phyloP scores from a whole-genome alignment of 2,888 invertebrate genomes.

The Agonopterix alstromeriana region DNA sequence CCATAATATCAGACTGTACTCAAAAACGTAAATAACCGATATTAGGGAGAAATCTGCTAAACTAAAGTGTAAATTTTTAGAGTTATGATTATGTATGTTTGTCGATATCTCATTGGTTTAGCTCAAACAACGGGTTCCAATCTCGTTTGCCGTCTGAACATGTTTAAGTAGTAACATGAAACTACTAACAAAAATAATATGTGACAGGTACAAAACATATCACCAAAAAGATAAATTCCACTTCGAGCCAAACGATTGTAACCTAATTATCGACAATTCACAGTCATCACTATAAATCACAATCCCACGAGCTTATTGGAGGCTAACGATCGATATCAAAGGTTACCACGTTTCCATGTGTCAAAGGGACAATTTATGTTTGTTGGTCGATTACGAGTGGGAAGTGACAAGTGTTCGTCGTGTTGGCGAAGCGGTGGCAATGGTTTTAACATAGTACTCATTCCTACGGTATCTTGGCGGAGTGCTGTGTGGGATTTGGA shows the following conservation, averaged over 20 bases:
- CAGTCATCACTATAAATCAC: conserved; percentile 5
- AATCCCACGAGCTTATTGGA: conserved; percentile 5
- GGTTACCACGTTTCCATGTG: conserved; percentile 6
- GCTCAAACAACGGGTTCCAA: too few species aligned
- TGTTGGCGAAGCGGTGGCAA: conserved; percentile 2
- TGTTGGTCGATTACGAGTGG: conserved; percentile 2
- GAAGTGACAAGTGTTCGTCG: conserved; percentile 1
- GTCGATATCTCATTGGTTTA: too few species aligned
- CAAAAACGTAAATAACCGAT: too few species aligned
- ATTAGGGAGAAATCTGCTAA: too few species aligned
- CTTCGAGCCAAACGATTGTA: conserved; percentile 1
- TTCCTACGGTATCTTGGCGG: conserved; percentile 1
- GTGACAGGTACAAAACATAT: neutral
- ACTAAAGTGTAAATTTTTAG: too few species aligned
- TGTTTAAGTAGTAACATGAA: too few species aligned
- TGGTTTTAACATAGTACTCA: neutral
- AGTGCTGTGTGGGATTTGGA: conserved; percentile 2
- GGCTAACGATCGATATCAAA: conserved; percentile 6
- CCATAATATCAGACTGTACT: too few species aligned
- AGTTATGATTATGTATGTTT: too few species aligned
- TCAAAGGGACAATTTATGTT: conserved; percentile 7
- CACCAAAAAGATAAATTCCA: neutral
- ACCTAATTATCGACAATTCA: conserved; percentile 5
- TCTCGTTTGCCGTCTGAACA: too few species aligned
- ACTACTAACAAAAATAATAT: too few species aligned